Evolutionary conservation across 1,140 invertebrate genomes (phyloP), one percentile per base, ranked within the genome.

Genomic region (Drosophila ambigua): DNA sequence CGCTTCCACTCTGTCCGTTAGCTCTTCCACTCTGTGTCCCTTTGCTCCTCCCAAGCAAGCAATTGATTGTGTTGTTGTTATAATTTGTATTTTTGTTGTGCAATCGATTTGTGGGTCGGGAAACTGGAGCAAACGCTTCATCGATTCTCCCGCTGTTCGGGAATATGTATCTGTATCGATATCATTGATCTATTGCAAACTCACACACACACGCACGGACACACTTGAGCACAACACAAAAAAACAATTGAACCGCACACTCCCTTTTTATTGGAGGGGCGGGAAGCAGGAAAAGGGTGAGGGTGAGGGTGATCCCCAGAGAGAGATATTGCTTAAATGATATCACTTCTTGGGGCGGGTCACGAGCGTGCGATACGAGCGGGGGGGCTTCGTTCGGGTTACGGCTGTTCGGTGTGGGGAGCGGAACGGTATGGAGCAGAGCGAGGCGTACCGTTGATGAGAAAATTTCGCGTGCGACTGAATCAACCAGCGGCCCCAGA

Each of bases 391-490:
- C 31, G 31, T 35, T 35, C 11, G 35, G 35, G 35, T 39, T 39
- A 13, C 11, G 35, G 11, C 35, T 39, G 35, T 39, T 13, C 35
- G 35, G 35, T 39, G 35, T 39, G 35, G 35, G 11, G 35, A 39
- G 35, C 35, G 35, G 35, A 39, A 39, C 35, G 11, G 35, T 5
- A 39, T 11, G 35, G 11, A 5, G 11, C 31, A 52, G 20, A 41
- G 26, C 44, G 59, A 45, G n/a, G 15, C 39, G 49, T 65, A 72
- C 72, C 78, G 80, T 26, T 75, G 61, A 80, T 73, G 77, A 81
- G 69, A 81, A 72, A 75, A 82, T 78, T 87, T 87, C 82, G 82
- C 82, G 74, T 78, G 49, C 78, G 72, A 84, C 81, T 73, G 76
- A 68, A 53, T 66, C 65, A 60, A 43, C 39, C 31, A 55, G n/a